A percentile compares a stretch with the other conserved stretches of the same genome.
These are phyloP conservation scores for Chloroceryle amazona DNA, from an alignment of 2,797 vertebrate species.

Conservation along the genomic window DNA sequence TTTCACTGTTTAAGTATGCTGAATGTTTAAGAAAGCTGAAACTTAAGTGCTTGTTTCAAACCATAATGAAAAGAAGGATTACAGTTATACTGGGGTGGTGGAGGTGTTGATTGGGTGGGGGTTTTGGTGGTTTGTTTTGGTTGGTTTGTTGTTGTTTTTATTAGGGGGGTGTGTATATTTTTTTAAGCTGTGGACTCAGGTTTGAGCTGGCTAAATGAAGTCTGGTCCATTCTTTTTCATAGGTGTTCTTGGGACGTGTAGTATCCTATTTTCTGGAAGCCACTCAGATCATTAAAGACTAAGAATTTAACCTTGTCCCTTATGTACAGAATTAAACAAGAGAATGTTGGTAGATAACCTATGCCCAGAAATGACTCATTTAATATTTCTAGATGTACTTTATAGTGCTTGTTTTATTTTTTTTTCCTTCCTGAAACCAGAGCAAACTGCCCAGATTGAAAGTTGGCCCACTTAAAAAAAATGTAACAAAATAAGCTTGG, in stretches of 20 bases:
- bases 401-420: not conserved
- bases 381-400: not conserved
- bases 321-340: not conserved
- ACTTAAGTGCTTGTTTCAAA: not conserved
- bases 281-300: not conserved
- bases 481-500: not conserved
- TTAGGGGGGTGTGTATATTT: not conserved
- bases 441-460: not conserved
- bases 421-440: not conserved
- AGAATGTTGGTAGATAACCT: not conserved
- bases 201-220: not conserved
- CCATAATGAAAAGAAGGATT: not conserved
- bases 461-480: not conserved
- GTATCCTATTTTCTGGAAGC: not conserved
- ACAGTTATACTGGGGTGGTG: not conserved
- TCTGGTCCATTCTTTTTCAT: not conserved
- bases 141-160: not conserved
- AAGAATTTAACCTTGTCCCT: not conserved
- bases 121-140: not conserved
- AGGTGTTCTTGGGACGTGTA: not conserved
- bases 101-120: not conserved
- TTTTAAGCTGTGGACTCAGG: not conserved
- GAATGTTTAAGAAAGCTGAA: not conserved
- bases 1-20: not conserved
- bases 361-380: not conserved